Conservation (phyloP, 2,113 vertebrate species). For the Tympanuchus pallidicinctus region DNA sequence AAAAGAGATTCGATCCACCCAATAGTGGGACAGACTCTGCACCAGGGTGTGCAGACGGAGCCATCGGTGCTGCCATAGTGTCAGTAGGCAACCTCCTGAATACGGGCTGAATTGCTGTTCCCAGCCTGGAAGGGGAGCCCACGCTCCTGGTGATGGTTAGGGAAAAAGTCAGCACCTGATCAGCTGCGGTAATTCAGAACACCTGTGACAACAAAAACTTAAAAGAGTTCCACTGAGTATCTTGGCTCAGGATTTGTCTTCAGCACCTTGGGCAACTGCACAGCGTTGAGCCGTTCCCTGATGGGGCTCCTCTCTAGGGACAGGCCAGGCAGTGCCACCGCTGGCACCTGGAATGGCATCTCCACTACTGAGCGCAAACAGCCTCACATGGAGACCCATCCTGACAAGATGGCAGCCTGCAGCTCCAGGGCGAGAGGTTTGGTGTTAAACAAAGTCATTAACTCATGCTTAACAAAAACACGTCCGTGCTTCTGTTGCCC, state of each 20-base stretch:
- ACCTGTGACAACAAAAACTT: background rate
- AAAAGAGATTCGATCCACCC: background rate
- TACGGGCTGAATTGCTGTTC: background rate
- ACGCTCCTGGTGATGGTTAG: background rate
- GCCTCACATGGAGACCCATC: background rate
- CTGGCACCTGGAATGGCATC: fast-evolving
- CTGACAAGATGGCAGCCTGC: background rate
- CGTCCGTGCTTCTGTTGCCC: background rate
- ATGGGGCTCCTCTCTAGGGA: background rate
- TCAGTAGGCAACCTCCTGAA: background rate
- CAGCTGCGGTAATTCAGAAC: background rate
- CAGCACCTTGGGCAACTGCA: background rate
- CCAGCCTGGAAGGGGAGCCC: background rate
- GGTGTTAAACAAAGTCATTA: background rate
- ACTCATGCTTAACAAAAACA: background rate
- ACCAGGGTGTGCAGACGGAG: fast-evolving
- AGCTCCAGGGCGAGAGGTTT: background rate
- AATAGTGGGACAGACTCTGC: background rate
- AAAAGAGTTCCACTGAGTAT: background rate
- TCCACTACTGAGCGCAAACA: background rate
- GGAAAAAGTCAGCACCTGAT: background rate
- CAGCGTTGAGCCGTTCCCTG: background rate
- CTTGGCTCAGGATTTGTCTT: background rate
- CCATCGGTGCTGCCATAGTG: fast-evolving
- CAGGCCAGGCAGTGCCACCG: too few relatives aligned